These are phyloP conservation scores for Aphodius sticticus DNA, from an alignment of 2,888 invertebrate species.

Conservation along the genomic window DNA sequence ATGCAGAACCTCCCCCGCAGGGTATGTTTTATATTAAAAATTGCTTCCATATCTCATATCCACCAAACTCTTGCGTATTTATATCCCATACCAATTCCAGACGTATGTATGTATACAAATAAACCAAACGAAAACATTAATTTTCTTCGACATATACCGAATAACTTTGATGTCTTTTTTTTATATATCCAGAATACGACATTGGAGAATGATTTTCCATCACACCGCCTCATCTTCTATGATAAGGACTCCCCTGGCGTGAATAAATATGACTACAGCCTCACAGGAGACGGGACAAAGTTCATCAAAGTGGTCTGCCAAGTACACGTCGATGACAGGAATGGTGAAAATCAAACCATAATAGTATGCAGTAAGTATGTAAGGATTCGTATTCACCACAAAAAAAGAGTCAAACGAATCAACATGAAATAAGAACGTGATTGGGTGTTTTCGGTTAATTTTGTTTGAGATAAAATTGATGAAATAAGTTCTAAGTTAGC, in stretches of 20 bases:
- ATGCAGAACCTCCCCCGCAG: background rate
- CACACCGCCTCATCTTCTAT: constrained; percentile 53
- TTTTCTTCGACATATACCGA: no score
- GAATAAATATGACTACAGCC: constrained; percentile 57
- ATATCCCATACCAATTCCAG: background rate
- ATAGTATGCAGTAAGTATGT: constrained; percentile 53
- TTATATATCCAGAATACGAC: background rate
- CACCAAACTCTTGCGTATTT: background rate
- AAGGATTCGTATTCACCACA: no score
- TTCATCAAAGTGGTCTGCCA: constrained; percentile 57
- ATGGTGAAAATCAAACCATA: constrained; percentile 49
- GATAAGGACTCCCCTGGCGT: constrained; percentile 59
- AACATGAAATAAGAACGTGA: no score
- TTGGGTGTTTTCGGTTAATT: no score
- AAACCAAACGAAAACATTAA: no score
- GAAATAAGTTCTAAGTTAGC: no score
- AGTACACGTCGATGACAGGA: constrained; percentile 52
- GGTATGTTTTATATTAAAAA: background rate
- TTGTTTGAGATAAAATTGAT: no score
- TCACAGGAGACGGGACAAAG: constrained; percentile 56
- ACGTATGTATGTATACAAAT: no score
- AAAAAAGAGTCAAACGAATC: no score
- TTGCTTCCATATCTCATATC: background rate
- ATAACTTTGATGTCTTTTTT: no score
- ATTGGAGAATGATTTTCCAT: background rate